Percentiles rank a stretch among this genome's conserved stretches.
These are phyloP conservation scores for Montipora sp. DNA, from an alignment of 64 coral and sea anemone species.

Conservation along the genomic window DNA sequence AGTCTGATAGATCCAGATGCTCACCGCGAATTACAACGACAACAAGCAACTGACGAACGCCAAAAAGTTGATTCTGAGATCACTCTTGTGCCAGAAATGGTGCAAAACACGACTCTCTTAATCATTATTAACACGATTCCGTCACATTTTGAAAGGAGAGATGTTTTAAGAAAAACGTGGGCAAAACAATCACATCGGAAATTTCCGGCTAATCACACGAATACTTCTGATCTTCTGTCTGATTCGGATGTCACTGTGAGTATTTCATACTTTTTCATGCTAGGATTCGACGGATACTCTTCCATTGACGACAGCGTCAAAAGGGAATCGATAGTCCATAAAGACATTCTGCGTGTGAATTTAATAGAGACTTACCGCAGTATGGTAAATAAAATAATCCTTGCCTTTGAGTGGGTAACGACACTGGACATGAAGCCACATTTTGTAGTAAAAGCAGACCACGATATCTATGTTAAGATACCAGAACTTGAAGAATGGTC, in stretches of 20 bases:
- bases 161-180: background rate
- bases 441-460: slow-evolving; percentile 44
- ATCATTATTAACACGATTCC: background rate
- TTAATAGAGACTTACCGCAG: slow-evolving; percentile 21
- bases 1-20: no score
- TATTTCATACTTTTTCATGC: slow-evolving; percentile 14
- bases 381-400: slow-evolving; percentile 20
- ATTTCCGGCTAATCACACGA: background rate
- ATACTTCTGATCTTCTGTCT: background rate
- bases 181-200: background rate
- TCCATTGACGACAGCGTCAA: slow-evolving; percentile 9
- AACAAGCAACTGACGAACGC: no score
- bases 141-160: background rate
- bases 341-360: slow-evolving; percentile 39
- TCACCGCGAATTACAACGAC: no score
- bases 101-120: background rate
- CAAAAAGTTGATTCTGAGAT: background rate
- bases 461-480: slow-evolving; percentile 50
- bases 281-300: slow-evolving; percentile 39
- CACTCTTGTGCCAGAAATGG: background rate
- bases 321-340: background rate
- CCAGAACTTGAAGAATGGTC: slow-evolving; percentile 20
- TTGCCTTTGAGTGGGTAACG: slow-evolving; percentile 41
- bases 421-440: slow-evolving; percentile 11
- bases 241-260: background rate